Base-by-base conservation (phyloP, 2,888 invertebrate genomes). In the Xanthostigma xanthostigma region DNA sequence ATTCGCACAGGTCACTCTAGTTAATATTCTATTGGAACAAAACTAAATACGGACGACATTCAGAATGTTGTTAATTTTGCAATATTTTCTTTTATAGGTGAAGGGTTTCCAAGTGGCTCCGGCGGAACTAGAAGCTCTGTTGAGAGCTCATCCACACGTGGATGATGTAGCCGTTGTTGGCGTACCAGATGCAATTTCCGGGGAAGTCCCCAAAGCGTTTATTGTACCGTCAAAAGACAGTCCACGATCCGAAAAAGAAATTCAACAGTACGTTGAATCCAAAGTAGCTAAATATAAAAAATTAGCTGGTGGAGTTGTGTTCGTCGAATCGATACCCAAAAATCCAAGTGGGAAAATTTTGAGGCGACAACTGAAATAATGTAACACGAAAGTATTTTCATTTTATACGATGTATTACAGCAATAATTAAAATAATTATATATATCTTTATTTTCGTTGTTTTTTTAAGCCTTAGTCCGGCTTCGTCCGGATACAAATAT, bases 121-220 rank as follows among this genome's bases (percentile, higher is more conserved):
- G 14, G 91, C 92, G 1, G 93, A 93, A 64, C 64, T 93, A 33
- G 93, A 93, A 65, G 79, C 73, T 45, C 59, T 86, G 5, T 60
- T 90, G 1, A 73, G 84, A 50, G 73, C 75, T 41, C 84, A 87
- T 64, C 83, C 86, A 0, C 75, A 74, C 33, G 74, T 95, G 1
- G 63, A 71, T 10, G 93, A 94, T 58, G 87, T 83, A 0, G 92
- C 85, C 0, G 91, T 94, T 0, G 71, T 92, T 51, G 91, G 90
- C 0, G 64, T 86, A 12, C 78, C 81, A 0, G 78, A 89, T 59
- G 65, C 71, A 0, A 63, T 65, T 9, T 71, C 70, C 36, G 91
- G 90, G 6, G 88, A 91, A 65, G 72, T 77, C 9, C 90, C 90
- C 0, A 75, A 76, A 59, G 90, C 87, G 0, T 84, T 81, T 56